Evolutionary conservation across 2,888 invertebrate species (phyloP).

Genomic region (Thysanoteuthis rhombus): DNA sequence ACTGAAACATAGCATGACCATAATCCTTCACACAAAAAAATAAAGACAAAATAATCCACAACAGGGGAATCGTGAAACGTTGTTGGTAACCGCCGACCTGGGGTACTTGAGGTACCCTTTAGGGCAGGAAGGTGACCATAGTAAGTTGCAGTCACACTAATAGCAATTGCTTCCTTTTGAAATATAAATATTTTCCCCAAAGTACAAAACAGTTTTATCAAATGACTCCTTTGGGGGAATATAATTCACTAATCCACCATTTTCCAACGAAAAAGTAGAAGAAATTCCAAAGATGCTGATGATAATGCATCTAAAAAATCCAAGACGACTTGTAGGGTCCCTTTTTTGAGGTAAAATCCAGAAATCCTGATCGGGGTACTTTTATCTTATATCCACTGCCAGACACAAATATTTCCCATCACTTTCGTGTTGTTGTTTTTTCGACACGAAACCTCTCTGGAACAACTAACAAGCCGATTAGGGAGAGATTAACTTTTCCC

Average conservation of each 20-base stretch:
- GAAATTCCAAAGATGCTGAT: neutral
- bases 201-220: neutral
- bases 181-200: too few species aligned
- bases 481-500: too few species aligned
- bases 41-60: neutral
- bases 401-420: too few species aligned
- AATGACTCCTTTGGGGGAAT: neutral
- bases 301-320: too few species aligned
- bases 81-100: too few species aligned
- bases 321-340: too few species aligned
- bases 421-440: too few species aligned
- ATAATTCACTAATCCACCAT: neutral
- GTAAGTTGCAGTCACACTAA: neutral
- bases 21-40: neutral
- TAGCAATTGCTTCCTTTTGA: neutral
- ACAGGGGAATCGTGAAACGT: neutral
- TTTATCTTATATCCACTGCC: too few species aligned
- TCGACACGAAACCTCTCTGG: too few species aligned
- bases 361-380: too few species aligned
- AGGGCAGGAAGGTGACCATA: neutral
- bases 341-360: too few species aligned
- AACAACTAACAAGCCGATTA: too few species aligned
- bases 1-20: conserved; percentile 28
- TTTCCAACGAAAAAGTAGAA: neutral
- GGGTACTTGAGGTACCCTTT: neutral